Evolutionary conservation across 1,140 invertebrate species (phyloP).

Genomic region (Ditylenchus dipsaci): DNA sequence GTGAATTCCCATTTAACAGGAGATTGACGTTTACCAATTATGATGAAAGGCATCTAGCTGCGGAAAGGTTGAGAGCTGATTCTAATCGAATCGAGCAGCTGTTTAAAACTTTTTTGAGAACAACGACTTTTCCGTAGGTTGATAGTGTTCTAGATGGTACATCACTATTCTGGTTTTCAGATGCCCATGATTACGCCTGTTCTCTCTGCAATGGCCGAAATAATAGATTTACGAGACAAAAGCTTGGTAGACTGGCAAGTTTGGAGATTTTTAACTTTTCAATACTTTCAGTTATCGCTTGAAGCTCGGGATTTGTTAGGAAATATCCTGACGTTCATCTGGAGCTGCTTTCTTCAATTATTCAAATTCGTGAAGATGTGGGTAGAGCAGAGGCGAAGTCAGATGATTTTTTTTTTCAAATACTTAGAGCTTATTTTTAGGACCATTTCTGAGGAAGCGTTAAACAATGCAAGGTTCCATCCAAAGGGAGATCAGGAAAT

Average conservation of each 20-base stretch:
- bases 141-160: constrained; percentile 3
- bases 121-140: constrained; percentile 27
- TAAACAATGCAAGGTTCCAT: constrained; percentile 32
- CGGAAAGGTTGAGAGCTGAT: constrained; percentile 36
- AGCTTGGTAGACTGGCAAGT: neutral
- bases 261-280: too few species aligned
- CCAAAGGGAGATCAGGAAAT: constrained; percentile 44
- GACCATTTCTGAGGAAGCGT: constrained; percentile 38
- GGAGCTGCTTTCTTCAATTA: constrained; percentile 29
- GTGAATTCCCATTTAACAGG: constrained; percentile 4
- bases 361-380: constrained; percentile 30
- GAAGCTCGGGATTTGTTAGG: constrained; percentile 37
- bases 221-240: constrained; percentile 42
- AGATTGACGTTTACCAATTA: constrained; percentile 40
- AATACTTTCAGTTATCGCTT: constrained; percentile 8
- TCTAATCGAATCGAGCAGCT: constrained; percentile 28
- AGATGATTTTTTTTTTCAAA: neutral
- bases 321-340: constrained; percentile 43
- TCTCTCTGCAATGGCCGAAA: constrained; percentile 37
- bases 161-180: constrained; percentile 18
- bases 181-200: constrained; percentile 32
- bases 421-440: constrained; percentile 15
- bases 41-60: constrained; percentile 39
- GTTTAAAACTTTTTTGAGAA: constrained; percentile 27
- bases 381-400: constrained; percentile 21